Evolutionary conservation across 2,113 vertebrate genomes (phyloP).

Genomic region (Sander lucioperca): DNA sequence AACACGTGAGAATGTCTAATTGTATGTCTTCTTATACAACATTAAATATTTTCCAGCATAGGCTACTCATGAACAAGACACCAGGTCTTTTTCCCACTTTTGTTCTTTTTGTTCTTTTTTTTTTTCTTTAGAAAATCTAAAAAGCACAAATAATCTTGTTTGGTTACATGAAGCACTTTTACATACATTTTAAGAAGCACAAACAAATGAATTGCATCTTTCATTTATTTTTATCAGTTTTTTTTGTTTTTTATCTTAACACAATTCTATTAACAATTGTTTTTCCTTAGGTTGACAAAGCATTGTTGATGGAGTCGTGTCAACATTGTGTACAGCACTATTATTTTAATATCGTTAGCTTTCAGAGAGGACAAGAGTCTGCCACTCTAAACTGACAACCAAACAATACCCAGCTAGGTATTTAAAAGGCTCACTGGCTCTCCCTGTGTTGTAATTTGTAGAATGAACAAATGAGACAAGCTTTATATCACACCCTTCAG

Average conservation of each 20-base stretch:
- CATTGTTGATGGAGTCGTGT: neutral
- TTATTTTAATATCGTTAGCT: conserved; percentile 17
- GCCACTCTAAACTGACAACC: conserved; percentile 15
- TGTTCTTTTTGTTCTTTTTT: no score
- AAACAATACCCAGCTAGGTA: neutral
- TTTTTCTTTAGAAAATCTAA: neutral
- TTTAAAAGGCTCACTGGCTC: neutral
- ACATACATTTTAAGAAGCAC: neutral
- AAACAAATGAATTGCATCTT: neutral
- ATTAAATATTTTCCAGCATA: neutral
- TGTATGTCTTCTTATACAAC: neutral
- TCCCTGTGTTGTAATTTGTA: conserved; percentile 9
- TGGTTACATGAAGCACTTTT: neutral
- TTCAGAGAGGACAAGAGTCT: conserved; percentile 25
- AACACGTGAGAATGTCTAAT: neutral
- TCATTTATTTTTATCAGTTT: neutral
- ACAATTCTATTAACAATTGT: neutral
- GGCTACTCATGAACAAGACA: neutral
- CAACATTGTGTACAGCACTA: conserved; percentile 11
- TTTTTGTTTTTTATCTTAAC: neutral
- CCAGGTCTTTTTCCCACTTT: neutral
- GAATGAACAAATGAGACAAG: conserved; percentile 5
- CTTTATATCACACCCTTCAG: conserved; percentile 14
- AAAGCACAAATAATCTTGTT: neutral
- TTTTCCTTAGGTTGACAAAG: neutral